Evolutionary conservation across 92 coral and sea anemone species (phyloP), one percentile per base, ranked within the genome.

Genomic region (Desmophyllum pertusum): DNA sequence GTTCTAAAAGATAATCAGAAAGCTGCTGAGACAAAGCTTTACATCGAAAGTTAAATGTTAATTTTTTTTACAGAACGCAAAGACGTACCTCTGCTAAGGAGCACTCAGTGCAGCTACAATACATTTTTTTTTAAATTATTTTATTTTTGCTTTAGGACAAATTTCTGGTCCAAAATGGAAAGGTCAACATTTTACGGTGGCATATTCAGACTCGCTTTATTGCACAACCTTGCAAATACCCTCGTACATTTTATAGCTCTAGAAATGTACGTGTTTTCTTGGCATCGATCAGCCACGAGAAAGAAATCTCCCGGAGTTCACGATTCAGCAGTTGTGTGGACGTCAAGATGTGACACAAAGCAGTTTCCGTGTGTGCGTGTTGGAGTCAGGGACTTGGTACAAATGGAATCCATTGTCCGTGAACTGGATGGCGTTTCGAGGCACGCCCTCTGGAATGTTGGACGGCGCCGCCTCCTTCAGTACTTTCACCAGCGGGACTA

Each of bases 371-470:
- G 83, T 83, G 10, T 88, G 91, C 61, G 40, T 76, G 38, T 50
- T 83, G 75, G 91, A 83, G 50, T 68, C 84, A n/a, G 37, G 91
- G 91, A 13, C 63, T 18, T n/a, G 84, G 84, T 8, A n/a, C 84
- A 37, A 77, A 83, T 42, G 85, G 88, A n/a, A 43, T 76, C 87
- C 10, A 80, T 65, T 10, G 57, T 37, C n/a, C 5, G 72, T 83
- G 42, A 77, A 88, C 88, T 88, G 88, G 91, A 37, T 83, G 39
- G 88, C 91, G 15, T 65, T 69, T 71, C 79, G 78, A 59, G 78
- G 81, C 69, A 70, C 88, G 18, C 91, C 88, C 37, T 53, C 80
- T 68, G 91, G 88, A 21, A 67, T 51, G 45, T 18, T 83, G 37
- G 41, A 67, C 57, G 91, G 91, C 21, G 27, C 73, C 55, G 74